A percentile compares a stretch with the other conserved stretches of the same genome.
Conservation (phyloP, 1,140 invertebrate genomes). For the Batillaria attramentaria region DNA sequence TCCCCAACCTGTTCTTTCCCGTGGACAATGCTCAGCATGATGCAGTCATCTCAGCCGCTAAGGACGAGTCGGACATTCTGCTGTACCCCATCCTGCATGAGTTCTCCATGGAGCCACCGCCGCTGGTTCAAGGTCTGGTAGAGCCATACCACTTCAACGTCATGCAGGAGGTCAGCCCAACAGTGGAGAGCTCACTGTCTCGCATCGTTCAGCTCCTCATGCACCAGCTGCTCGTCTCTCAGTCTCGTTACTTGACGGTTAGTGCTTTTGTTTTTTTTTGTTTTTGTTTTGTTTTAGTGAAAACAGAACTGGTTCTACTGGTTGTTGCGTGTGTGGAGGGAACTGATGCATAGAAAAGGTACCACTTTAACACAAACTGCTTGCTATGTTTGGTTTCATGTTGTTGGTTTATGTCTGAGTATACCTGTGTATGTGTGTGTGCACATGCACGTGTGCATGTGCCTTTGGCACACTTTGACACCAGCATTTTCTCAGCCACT, state of each 20-base stretch:
- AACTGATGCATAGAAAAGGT: too few species aligned
- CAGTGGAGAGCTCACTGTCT: constrained; percentile 72
- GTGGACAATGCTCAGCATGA: constrained; percentile 70
- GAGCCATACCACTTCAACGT: constrained; percentile 71
- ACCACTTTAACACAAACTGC: too few species aligned
- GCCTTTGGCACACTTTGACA: too few species aligned
- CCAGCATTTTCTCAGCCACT: too few species aligned
- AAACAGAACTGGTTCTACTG: too few species aligned
- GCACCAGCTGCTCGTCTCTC: constrained; percentile 74
- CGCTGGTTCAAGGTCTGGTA: constrained; percentile 67
- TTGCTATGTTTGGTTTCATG: too few species aligned
- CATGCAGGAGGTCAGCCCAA: constrained; percentile 51
- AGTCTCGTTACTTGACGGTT: constrained; percentile 78
- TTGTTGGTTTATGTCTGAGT: too few species aligned
- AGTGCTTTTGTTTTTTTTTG: constrained; percentile 52
- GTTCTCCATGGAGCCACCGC: constrained; percentile 55
- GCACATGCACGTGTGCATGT: too few species aligned
- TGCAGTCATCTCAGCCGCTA: constrained; percentile 68
- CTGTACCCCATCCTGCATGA: constrained; percentile 66
- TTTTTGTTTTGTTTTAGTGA: too few species aligned
- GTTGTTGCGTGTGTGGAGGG: too few species aligned
- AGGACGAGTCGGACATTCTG: constrained; percentile 59
- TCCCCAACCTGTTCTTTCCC: constrained; percentile 69
- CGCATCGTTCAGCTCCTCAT: constrained; percentile 73
- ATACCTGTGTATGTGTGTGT: too few species aligned